Base-by-base conservation (phyloP, 2,888 invertebrate species). In the Thymelicus lineola region DNA sequence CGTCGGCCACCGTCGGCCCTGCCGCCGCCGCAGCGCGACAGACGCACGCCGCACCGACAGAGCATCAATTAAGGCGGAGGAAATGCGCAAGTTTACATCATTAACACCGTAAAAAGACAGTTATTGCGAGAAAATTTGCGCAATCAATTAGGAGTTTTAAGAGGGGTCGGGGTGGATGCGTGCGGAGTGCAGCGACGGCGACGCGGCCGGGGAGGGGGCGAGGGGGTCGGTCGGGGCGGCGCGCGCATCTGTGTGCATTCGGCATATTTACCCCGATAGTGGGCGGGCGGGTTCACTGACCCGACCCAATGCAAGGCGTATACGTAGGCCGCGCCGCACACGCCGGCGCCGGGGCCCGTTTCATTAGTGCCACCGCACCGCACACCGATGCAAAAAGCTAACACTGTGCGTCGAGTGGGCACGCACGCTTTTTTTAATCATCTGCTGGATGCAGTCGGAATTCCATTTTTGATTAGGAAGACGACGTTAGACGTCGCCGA, bases 171-270 rank as follows among this genome's bases (percentile, higher is more conserved):
- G 87, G 83, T 86, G 81, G 83, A 85, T 87, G 89, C 89, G 90
- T 89, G 90, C 86, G 79, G 83, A 86, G 88, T 89, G 89, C 88
- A 90, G 84, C 87, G 85, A 76, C 82, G 86, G 78, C 80, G 82
- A 35, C 64, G 81, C 78, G 80, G 80, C 83, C 7, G 14, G 42
- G 42, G 42, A 42, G 42, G 42, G 78, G 77, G 80, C 77, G 79
- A 73, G 71, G 71, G 75, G 84, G 79, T 79, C 80, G 82, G 77
- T 81, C 78, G 84, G 77, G 82, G 83, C 90, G 88, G 92, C 91
- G 92, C 92, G 93, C 92, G 93, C 89, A 90, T 90, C 91, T 91
- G 91, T 92, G 93, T 92, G 93, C 93, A 93, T 92, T 93, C 92
- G 93, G 93, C 92, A 92, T 93, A 93, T 93, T 93, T 93, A 92